Evolutionary conservation across 1,140 invertebrate genomes (phyloP), one percentile per base, ranked within the genome.

Genomic region (Drosophila ananassae): DNA sequence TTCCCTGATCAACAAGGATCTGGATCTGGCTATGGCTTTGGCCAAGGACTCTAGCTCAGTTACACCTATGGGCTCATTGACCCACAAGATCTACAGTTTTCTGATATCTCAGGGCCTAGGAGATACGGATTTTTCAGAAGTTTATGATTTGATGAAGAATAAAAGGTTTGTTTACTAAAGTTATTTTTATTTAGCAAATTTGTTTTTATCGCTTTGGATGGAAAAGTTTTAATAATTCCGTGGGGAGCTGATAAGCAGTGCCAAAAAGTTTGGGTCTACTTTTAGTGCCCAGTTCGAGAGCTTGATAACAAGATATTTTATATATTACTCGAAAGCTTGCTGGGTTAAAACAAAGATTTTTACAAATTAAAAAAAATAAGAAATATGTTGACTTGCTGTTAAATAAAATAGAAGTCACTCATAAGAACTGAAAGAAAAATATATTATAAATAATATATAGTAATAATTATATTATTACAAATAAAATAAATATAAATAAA

Each of bases 1-100:
- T 7, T 94, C 96, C 48, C 94, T 99, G 17, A 98, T 99, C 94
- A 94, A 96, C 34, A 99, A 99, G 94, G 98, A 99, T 93, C 93
- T 99, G 48, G 96, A 97, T 60, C 92, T 99, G 17, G 98, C 97
- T 5, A 96, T 98, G 76, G 94, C 94, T 60, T 95, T 96, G 53
- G 97, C 98, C 0, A 94, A 95, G 0, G 93, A 94, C 22, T 95
- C 94, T 10, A 93, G 94, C 13, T 93, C 96, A 2, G 94, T 97
- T 2, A 97, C 97, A 62, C 96, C 96, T 0, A 92, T 99, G 56
- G 98, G 98, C 0, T 95, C 96, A 0, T 91, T 97, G 25, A 95
- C 97, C 10, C 96, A 97, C 84, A 97, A 99, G 93, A 93, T 98
- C 6, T 98, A 98, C 91, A 94, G 95, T 72, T 93, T 95, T 12